phyloP scores from a whole-genome alignment of 2,113 vertebrate species.

The Lycaon pictus region DNA sequence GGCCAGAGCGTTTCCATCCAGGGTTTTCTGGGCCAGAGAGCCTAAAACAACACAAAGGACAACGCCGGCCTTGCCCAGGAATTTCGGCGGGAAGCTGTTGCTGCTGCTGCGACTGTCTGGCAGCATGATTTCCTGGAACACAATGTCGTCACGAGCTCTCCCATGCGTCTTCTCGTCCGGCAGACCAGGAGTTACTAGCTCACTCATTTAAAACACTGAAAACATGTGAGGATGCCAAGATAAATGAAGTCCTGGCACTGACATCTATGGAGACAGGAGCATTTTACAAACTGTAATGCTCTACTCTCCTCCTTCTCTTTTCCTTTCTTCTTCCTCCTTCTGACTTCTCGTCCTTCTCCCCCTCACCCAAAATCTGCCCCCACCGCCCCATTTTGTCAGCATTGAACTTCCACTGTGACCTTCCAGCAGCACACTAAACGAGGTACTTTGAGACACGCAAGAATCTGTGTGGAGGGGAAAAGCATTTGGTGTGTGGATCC shows the following conservation, averaged over 20 bases:
- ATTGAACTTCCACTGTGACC: not conserved
- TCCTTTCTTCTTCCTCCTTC: not conserved
- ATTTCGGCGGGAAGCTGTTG: not conserved
- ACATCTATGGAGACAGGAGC: not conserved
- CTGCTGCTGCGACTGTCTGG: not conserved
- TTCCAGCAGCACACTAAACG: not conserved
- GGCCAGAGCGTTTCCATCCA: not conserved
- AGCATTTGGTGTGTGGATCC: not conserved
- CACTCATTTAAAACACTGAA: not conserved
- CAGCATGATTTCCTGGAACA: slow-evolving; percentile 51
- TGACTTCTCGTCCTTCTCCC: not conserved
- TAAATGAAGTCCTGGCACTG: not conserved
- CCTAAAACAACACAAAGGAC: slow-evolving; percentile 62
- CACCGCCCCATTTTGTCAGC: not conserved
- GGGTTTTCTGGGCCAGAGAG: not conserved
- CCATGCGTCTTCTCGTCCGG: not conserved
- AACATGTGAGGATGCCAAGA: not conserved
- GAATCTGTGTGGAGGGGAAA: not conserved
- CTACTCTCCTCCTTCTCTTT: not conserved
- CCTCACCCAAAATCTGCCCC: not conserved
- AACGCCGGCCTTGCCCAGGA: not conserved
- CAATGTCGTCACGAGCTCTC: not conserved
- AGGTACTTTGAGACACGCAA: slow-evolving; percentile 6
- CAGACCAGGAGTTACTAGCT: not conserved
- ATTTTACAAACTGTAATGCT: not conserved